A percentile compares a stretch with the other conserved stretches of the same genome.
phyloP scores from a whole-genome alignment of 2,797 vertebrate genomes.

The Sebastes trivittatus region DNA sequence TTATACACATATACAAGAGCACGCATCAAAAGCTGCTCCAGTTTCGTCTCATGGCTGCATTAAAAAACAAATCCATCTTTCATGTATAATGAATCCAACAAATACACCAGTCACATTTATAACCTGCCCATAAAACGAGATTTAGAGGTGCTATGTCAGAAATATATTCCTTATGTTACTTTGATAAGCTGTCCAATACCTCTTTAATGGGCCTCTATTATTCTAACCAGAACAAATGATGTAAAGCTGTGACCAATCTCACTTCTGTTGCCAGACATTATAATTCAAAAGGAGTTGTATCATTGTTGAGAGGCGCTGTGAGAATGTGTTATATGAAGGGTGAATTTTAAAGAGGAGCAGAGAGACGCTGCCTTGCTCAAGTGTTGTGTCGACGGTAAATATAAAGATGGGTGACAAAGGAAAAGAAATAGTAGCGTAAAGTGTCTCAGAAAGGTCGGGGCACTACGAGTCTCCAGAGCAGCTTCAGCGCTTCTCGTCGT shows the following conservation, averaged over 20 bases:
- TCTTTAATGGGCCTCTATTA: conserved; percentile 7
- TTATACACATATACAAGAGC: background rate
- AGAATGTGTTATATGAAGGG: background rate
- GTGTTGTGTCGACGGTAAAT: background rate
- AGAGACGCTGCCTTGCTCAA: background rate
- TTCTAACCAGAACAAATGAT: background rate
- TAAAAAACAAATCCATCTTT: background rate
- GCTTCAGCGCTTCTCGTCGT: background rate
- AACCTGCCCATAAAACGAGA: conserved; percentile 14
- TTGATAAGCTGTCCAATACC: conserved; percentile 12
- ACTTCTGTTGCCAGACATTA: background rate
- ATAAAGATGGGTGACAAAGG: background rate
- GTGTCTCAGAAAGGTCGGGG: too few species aligned
- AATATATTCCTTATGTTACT: conserved; percentile 10
- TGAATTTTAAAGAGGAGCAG: background rate
- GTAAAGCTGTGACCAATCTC: background rate
- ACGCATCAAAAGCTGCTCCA: background rate
- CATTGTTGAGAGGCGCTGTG: background rate
- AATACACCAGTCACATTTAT: background rate
- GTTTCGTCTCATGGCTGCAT: background rate
- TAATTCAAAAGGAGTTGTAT: background rate
- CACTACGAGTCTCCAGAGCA: background rate
- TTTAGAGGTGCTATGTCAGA: background rate
- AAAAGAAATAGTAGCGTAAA: fast-evolving
- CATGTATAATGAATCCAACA: background rate